phyloP scores from a whole-genome alignment of 2,797 vertebrate species.

The Potorous gilbertii region DNA sequence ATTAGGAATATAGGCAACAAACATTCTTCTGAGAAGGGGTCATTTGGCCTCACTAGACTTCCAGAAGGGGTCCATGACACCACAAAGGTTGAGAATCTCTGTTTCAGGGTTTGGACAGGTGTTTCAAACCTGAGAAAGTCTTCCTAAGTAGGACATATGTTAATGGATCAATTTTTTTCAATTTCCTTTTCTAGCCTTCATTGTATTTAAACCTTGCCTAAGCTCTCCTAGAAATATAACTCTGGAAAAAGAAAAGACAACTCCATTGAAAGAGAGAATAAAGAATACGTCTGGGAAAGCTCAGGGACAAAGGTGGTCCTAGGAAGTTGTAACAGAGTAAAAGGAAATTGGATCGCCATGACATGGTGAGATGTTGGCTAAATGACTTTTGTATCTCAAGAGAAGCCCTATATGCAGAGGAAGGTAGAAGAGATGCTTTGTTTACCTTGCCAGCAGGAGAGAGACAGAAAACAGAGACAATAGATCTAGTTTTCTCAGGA shows the following conservation, averaged over 20 bases:
- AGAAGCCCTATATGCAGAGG: not conserved
- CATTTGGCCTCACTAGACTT: not conserved
- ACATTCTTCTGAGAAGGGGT: not conserved
- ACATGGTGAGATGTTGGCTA: not conserved
- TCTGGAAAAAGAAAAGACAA: slow-evolving; percentile 37
- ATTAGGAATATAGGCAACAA: not conserved
- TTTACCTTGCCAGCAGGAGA: not conserved
- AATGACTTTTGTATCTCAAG: not conserved
- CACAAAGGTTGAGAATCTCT: slow-evolving; percentile 7
- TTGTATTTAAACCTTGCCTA: slow-evolving; percentile 49
- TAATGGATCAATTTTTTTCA: not conserved
- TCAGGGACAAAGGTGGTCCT: slow-evolving; percentile 37
- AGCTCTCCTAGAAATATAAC: slow-evolving; percentile 39
- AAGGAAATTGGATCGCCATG: slow-evolving; percentile 45
- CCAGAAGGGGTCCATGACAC: not conserved
- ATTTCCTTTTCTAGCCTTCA: slow-evolving; percentile 27
- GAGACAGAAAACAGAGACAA: not conserved
- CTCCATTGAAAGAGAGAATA: slow-evolving; percentile 42
- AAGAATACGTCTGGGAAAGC: slow-evolving; percentile 21
- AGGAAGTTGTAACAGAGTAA: slow-evolving; percentile 5
- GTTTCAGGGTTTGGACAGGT: slow-evolving; percentile 31
- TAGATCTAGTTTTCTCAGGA: not conserved
- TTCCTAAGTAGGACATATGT: not conserved
- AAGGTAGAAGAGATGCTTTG: not conserved
- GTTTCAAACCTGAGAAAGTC: not conserved